Evolutionary conservation across 2,797 vertebrate genomes (phyloP).

Genomic region (Anguilla anguilla): DNA sequence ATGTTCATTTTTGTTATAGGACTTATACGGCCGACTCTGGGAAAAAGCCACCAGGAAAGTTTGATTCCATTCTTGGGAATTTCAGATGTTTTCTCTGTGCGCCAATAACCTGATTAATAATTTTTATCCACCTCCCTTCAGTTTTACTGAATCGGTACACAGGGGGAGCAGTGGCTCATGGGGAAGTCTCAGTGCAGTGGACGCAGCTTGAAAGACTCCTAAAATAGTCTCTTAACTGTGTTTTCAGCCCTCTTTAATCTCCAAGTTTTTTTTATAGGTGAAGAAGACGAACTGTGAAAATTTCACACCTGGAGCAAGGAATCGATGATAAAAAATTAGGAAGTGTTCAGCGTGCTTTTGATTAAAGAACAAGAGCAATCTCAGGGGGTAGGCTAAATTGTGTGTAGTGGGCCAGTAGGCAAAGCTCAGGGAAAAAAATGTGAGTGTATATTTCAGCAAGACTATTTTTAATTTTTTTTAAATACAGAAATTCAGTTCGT

Average conservation of each 20-base stretch:
- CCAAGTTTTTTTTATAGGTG: constrained; percentile 52
- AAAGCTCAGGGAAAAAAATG: neutral
- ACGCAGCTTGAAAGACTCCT: constrained; percentile 54
- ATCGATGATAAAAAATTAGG: constrained; percentile 64
- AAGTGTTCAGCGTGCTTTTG: constrained; percentile 36
- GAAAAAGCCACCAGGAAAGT: neutral
- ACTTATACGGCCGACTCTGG: neutral
- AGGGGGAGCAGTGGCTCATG: constrained; percentile 49
- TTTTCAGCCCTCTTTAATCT: constrained; percentile 63
- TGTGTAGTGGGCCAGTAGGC: neutral
- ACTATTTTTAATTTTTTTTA: neutral
- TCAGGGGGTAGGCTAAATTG: neutral
- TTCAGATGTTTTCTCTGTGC: constrained; percentile 28
- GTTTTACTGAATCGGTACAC: constrained; percentile 34
- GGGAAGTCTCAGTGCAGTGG: constrained; percentile 48
- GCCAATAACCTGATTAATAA: constrained; percentile 38
- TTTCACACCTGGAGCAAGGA: constrained; percentile 48
- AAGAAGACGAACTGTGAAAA: constrained; percentile 53
- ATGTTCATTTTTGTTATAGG: neutral
- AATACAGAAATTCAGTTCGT: neutral
- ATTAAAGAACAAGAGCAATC: constrained; percentile 49
- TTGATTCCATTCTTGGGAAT: neutral
- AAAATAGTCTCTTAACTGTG: constrained; percentile 46
- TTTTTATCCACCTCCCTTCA: constrained; percentile 11
- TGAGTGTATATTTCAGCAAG: neutral